Evolutionary conservation across 2,888 invertebrate species (phyloP).

Genomic region (Amitus sp.): DNA sequence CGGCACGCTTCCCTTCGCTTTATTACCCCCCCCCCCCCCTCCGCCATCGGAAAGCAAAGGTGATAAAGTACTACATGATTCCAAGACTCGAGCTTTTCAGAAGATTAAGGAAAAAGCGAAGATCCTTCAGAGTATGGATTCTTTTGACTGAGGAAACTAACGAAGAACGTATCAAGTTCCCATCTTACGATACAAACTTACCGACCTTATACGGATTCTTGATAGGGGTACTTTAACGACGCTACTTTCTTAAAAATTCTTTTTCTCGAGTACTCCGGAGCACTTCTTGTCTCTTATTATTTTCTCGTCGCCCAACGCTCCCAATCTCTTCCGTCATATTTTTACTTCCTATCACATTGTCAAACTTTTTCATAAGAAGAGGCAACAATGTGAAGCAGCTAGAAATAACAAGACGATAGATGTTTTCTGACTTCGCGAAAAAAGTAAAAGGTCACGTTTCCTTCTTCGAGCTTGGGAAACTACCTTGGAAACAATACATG

Average conservation of each 20-base stretch:
- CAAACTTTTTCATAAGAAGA: constrained; percentile 34
- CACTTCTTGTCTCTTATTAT: constrained; percentile 34
- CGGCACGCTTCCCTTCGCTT: too few species aligned
- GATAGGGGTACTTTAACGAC: constrained; percentile 26
- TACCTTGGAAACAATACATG: not conserved
- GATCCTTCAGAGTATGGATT: too few species aligned
- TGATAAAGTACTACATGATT: too few species aligned
- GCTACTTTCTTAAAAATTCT: constrained; percentile 23
- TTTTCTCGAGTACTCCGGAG: constrained; percentile 23
- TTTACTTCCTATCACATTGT: constrained; percentile 32
- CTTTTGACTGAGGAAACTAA: too few species aligned
- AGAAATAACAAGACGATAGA: constrained; percentile 33
- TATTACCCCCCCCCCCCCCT: too few species aligned
- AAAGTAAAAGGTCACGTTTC: constrained; percentile 25
- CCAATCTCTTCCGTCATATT: constrained; percentile 12
- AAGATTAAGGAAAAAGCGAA: too few species aligned
- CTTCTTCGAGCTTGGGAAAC: constrained; percentile 1
- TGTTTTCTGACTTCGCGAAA: constrained; percentile 18
- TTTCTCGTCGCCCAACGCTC: constrained; percentile 21
- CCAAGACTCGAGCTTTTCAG: too few species aligned
- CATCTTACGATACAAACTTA: constrained; percentile 9
- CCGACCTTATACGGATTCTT: constrained; percentile 21
- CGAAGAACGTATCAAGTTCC: too few species aligned
- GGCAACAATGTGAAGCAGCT: constrained; percentile 29
- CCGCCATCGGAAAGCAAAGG: constrained; percentile 1